Percentiles rank a stretch among this genome's conserved stretches.
Evolutionary conservation across 2,888 invertebrate genomes (phyloP).

Genomic region (Bellardia bayeri): DNA sequence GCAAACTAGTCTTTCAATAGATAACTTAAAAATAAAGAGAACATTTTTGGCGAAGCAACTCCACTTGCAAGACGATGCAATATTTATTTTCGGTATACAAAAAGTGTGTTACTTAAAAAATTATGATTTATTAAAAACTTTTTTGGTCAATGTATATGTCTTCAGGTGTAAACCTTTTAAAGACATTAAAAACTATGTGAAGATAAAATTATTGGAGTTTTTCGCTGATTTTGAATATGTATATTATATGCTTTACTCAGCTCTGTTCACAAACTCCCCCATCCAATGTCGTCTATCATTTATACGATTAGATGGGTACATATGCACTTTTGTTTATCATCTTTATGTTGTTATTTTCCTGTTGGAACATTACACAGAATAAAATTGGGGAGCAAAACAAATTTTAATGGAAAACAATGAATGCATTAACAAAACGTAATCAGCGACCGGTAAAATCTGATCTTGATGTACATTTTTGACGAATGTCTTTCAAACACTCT

Average conservation of each 20-base stretch:
- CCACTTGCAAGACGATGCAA: not conserved
- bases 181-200: too few relatives aligned
- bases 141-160: too few relatives aligned
- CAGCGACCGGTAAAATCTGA: slow-evolving; percentile 54
- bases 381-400: not conserved
- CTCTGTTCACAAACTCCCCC: not conserved
- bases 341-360: not conserved
- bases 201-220: too few relatives aligned
- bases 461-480: slow-evolving; percentile 16
- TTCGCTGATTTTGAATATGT: not conserved
- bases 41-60: not conserved
- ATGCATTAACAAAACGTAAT: slow-evolving; percentile 55
- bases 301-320: not conserved
- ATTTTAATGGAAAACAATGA: slow-evolving; percentile 22
- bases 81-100: not conserved
- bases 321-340: not conserved
- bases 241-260: not conserved
- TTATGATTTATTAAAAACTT: too few relatives aligned
- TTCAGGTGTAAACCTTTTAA: too few relatives aligned
- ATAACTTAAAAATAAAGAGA: not conserved
- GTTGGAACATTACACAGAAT: not conserved
- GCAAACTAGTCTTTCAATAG: not conserved
- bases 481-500: not conserved
- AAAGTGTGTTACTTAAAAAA: too few relatives aligned
- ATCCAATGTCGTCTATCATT: not conserved